Evolutionary conservation across 2,888 invertebrate species (phyloP).

Genomic region (Sepiola atlantica): DNA sequence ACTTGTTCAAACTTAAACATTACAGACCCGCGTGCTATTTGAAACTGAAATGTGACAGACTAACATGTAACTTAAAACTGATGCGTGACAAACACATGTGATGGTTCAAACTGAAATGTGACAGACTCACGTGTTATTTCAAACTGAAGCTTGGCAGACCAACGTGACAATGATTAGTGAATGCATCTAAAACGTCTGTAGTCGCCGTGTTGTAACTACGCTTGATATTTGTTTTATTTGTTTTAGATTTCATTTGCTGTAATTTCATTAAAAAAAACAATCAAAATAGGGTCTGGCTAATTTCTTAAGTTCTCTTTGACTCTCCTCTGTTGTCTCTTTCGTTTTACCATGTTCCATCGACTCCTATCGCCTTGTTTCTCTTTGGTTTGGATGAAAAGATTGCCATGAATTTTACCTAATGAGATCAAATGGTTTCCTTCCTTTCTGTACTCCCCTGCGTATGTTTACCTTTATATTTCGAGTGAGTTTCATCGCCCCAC

Average conservation of each 20-base stretch:
- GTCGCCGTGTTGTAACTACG: neutral
- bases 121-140: too few relatives aligned
- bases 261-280: neutral
- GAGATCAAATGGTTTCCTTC: constrained; percentile 32
- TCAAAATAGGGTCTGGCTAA: too few relatives aligned
- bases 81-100: too few relatives aligned
- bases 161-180: too few relatives aligned
- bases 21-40: too few relatives aligned
- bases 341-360: neutral
- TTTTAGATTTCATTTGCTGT: neutral
- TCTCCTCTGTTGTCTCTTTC: neutral
- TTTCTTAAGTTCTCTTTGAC: too few relatives aligned
- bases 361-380: neutral
- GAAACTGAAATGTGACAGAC: too few relatives aligned
- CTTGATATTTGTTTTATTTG: neutral
- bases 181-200: neutral
- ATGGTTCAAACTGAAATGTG: too few relatives aligned
- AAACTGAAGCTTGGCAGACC: too few relatives aligned
- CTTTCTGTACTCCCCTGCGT: neutral
- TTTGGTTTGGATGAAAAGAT: neutral
- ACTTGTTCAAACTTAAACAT: too few relatives aligned
- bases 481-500: neutral
- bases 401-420: neutral
- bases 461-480: neutral
- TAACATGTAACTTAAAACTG: too few relatives aligned